These are phyloP conservation scores for Climacteris rufus DNA, from an alignment of 2,113 vertebrate genomes.

Conservation along the genomic window DNA sequence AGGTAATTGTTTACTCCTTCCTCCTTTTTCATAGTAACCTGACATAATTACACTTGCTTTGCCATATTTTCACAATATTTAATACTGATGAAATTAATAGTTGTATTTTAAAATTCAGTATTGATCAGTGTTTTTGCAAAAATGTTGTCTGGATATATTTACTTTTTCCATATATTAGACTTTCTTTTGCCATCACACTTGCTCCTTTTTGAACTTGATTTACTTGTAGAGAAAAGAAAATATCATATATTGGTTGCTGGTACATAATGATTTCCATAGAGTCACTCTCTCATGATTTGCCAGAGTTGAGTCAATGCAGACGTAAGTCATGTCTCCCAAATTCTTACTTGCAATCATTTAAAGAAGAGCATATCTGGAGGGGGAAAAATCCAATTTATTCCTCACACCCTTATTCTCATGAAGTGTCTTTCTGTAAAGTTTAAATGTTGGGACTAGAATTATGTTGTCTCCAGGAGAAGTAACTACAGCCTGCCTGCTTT, in stretches of 20 bases:
- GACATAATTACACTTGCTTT: not conserved
- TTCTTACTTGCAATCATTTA: not conserved
- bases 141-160: not conserved
- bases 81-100: not conserved
- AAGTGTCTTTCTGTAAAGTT: not conserved
- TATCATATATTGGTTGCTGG: not conserved
- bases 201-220: not conserved
- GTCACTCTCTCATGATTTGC: not conserved
- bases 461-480: not conserved
- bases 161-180: not conserved
- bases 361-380: not conserved
- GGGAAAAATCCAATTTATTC: not conserved
- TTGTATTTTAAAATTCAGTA: not conserved
- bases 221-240: not conserved
- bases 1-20: not conserved
- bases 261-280: not conserved
- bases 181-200: constrained; percentile 3
- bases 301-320: not conserved
- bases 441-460: constrained; percentile 27
- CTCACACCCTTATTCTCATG: not conserved
- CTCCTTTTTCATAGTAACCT: not conserved
- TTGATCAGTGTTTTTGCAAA: not conserved
- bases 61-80: not conserved
- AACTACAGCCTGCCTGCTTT: constrained; percentile 8
- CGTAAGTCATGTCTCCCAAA: not conserved